Conservation (phyloP, 2,113 vertebrate species). For the Notothenia coriiceps region DNA sequence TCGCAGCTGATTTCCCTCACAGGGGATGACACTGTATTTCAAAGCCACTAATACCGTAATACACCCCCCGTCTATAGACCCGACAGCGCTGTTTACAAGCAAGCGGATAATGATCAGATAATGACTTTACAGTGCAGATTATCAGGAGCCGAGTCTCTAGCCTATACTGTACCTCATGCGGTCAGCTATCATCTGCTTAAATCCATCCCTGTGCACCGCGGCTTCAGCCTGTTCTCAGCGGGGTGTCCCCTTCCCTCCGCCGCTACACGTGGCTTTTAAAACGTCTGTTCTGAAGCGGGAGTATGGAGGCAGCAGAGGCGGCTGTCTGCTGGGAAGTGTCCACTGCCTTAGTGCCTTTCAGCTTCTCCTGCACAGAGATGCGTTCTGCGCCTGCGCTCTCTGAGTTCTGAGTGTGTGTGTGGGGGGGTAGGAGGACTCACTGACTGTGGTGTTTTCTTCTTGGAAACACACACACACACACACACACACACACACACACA, state of each 20-base stretch:
- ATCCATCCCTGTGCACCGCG: slow-evolving; percentile 72
- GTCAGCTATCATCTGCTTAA: slow-evolving; percentile 74
- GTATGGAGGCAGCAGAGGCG: not conserved
- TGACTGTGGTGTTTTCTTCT: slow-evolving; percentile 73
- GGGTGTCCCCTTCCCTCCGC: slow-evolving; percentile 57
- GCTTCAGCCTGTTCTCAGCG: slow-evolving; percentile 51
- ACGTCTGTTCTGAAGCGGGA: not conserved
- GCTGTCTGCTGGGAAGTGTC: slow-evolving; percentile 38
- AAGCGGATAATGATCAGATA: slow-evolving; percentile 27
- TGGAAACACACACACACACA: slow-evolving; percentile 44
- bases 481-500: slow-evolving; percentile 20
- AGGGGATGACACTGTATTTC: not conserved
- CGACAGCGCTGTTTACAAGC: slow-evolving; percentile 18
- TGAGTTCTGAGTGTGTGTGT: slow-evolving; percentile 47
- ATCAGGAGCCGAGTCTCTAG: not conserved
- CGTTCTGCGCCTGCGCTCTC: slow-evolving; percentile 64
- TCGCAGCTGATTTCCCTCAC: slow-evolving; percentile 7
- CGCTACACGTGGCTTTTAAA: slow-evolving; percentile 27
- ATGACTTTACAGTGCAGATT: slow-evolving; percentile 3
- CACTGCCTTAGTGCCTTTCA: slow-evolving; percentile 62
- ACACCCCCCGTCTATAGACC: not conserved
- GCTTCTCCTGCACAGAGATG: slow-evolving; percentile 39
- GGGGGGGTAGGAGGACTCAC: not conserved
- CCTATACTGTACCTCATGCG: slow-evolving; percentile 76
- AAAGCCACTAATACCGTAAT: not conserved